Percentiles rank a stretch among this genome's conserved stretches.
Evolutionary conservation across 2,113 vertebrate species (phyloP).

Genomic region (Zosterops lateralis): DNA sequence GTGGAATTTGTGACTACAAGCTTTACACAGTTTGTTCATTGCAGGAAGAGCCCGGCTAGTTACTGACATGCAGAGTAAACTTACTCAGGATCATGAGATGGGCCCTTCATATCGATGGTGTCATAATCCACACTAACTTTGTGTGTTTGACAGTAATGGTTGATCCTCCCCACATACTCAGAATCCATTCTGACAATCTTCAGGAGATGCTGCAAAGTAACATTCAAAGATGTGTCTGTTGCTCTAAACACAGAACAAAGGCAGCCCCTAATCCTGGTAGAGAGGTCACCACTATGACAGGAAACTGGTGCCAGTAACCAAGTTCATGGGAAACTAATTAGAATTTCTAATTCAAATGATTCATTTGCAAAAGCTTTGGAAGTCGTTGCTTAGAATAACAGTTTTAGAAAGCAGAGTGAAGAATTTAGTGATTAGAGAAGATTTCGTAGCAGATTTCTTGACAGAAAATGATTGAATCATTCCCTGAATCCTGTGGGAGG

Average conservation of each 20-base stretch:
- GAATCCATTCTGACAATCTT: not conserved
- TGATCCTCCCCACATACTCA: slow-evolving; percentile 13
- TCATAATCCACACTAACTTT: fast-evolving
- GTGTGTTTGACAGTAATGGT: slow-evolving; percentile 32
- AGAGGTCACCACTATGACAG: not conserved
- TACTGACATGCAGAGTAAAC: not conserved
- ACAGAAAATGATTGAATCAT: not conserved
- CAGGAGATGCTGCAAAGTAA: not conserved
- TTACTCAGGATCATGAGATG: slow-evolving; percentile 56
- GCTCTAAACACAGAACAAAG: not conserved
- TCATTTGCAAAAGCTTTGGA: not conserved
- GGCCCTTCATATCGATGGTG: fast-evolving
- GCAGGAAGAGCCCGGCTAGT: not conserved
- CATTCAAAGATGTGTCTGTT: not conserved
- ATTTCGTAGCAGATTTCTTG: not conserved
- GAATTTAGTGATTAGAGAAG: not conserved
- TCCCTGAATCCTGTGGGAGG: not conserved
- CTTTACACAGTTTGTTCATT: not conserved
- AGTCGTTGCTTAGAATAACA: not conserved
- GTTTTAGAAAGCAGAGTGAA: not conserved
- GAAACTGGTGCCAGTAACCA: not conserved
- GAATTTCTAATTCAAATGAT: not conserved
- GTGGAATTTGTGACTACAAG: not conserved
- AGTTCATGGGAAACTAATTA: not conserved
- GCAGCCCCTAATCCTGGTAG: not conserved